Evolutionary conservation across 2,888 invertebrate species (phyloP), one percentile per base, ranked within the genome.

Genomic region (Epsilonema sp.): DNA sequence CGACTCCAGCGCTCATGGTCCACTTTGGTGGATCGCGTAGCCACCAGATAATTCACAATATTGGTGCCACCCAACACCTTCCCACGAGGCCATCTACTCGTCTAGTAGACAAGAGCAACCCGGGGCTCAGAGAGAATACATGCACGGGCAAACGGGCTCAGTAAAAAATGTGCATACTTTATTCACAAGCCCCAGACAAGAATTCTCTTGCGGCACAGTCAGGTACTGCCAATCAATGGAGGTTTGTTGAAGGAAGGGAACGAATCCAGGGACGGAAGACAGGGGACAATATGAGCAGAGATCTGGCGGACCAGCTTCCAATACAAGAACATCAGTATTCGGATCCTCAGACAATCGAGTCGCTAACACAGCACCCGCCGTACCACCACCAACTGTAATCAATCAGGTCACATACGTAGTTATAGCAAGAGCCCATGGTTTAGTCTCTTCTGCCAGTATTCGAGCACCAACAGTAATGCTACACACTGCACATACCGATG

Each of bases 41-140:
- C 61, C n/a, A 56, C 42, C 60, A 64, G 58, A 44, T 46, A 48
- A 51, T 62, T 61, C 8, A 59, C 51, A 37, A 54, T 53, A 47
- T 60, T 60, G 1, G 53, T 51, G 3, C 65, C 65, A 2, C 64
- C 65, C 19, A 64, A 50, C 23, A 58, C 56, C 45, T 61, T 61
- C 1, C 65, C 65, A 22, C 56, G 47, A 1, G 62, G 58, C 58
- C 31, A 31, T 31, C 31, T 31, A 31, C 31, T 31, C 8, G 8
- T 31, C 8, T 11, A 31, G 31, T 16, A 31, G 8, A 31, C 31
- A 16, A 8, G 31, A 31, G 31, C 16, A 31, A n/a, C n/a, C n/a
- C n/a, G n/a, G n/a, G n/a, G n/a, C n/a, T n/a, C n/a, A n/a, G n/a
- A n/a, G n/a, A n/a, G n/a, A n/a, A n/a, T n/a, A n/a, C n/a, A n/a